A percentile compares a stretch with the other conserved stretches of the same genome.
These are phyloP conservation scores for Apistogramma diplotaenia DNA, from an alignment of 2,113 vertebrate species.

Conservation along the genomic window DNA sequence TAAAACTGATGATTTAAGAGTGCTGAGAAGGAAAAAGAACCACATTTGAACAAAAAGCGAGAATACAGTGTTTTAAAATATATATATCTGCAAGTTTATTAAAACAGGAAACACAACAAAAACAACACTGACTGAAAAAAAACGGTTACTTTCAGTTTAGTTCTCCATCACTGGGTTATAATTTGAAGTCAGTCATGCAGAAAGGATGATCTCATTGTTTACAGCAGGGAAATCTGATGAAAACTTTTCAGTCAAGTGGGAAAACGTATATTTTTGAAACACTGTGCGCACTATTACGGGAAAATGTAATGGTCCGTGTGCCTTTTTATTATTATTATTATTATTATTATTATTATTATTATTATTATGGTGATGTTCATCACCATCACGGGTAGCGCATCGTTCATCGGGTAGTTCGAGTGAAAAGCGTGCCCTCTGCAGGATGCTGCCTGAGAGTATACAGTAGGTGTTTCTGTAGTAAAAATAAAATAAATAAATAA, in stretches of 20 bases:
- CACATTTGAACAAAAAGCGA: not conserved
- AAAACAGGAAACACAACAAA: not conserved
- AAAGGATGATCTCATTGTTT: not conserved
- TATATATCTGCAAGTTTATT: accelerated
- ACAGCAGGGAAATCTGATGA: not conserved
- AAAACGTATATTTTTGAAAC: too few species aligned
- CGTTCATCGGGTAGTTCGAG: too few species aligned
- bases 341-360: too few species aligned
- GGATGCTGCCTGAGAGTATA: not conserved
- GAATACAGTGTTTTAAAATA: not conserved
- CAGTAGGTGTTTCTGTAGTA: too few species aligned
- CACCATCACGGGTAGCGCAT: too few species aligned
- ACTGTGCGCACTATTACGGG: not conserved
- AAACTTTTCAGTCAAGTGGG: too few species aligned
- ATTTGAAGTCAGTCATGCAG: not conserved
- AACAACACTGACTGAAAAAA: not conserved
- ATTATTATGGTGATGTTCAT: not conserved
- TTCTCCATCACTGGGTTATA: not conserved
- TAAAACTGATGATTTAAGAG: not conserved
- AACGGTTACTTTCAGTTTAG: not conserved
- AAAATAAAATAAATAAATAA: too few species aligned
- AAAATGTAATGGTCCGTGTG: accelerated
- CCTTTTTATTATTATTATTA: not conserved
- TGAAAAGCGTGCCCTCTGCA: conserved; percentile 12
- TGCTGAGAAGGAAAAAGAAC: not conserved